These are phyloP conservation scores for Teleogryllus occipitalis DNA, from an alignment of 1,140 invertebrate genomes.

Conservation along the genomic window DNA sequence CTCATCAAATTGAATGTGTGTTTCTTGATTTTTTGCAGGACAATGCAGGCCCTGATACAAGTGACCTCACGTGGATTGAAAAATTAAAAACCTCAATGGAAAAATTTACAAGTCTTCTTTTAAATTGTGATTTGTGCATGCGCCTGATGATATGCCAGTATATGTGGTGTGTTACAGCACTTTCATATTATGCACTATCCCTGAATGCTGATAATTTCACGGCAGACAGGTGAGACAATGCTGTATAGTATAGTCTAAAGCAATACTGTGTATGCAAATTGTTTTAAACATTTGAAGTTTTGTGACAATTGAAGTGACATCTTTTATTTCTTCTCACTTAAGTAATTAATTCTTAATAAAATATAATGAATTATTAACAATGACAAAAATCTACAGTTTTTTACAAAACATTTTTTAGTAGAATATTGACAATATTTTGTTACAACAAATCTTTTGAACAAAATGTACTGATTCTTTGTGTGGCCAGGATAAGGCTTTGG, in stretches of 20 bases:
- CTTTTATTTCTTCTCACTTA: too few relatives aligned
- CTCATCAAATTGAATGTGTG: neutral
- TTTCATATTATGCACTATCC: slow-evolving; percentile 42
- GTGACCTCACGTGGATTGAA: neutral
- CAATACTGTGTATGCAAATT: neutral
- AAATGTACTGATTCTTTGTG: too few relatives aligned
- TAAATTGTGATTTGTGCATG: slow-evolving; percentile 29
- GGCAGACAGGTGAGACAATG: slow-evolving; percentile 28
- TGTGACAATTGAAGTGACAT: too few relatives aligned
- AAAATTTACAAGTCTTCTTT: slow-evolving; percentile 23
- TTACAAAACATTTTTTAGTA: too few relatives aligned
- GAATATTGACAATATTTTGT: too few relatives aligned
- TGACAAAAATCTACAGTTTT: too few relatives aligned
- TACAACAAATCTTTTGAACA: too few relatives aligned
- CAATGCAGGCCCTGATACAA: neutral
- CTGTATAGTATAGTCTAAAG: neutral
- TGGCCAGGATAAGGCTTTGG: too few relatives aligned
- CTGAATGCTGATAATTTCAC: slow-evolving; percentile 43
- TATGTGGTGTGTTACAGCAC: slow-evolving; percentile 39
- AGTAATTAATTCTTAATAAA: too few relatives aligned
- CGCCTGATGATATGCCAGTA: slow-evolving; percentile 33
- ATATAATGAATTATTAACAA: too few relatives aligned
- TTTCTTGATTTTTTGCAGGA: neutral
- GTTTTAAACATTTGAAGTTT: neutral
- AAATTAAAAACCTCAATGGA: neutral